Percentiles rank a stretch among this genome's conserved stretches.
Evolutionary conservation across 1,140 invertebrate species (phyloP).

Genomic region (Elysia chlorotica): DNA sequence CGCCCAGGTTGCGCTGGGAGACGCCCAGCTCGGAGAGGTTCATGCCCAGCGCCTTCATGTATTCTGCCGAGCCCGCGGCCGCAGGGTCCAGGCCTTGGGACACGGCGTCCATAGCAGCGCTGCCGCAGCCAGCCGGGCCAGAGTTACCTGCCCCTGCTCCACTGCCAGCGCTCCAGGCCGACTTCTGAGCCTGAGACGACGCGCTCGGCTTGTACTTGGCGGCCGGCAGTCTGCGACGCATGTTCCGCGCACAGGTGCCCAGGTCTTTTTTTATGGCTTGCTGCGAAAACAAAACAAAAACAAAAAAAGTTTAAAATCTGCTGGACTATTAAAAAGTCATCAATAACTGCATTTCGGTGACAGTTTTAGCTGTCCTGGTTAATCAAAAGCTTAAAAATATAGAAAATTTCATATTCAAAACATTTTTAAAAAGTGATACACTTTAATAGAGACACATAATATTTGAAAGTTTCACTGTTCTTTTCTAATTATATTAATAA

Average conservation of each 20-base stretch:
- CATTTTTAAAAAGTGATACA: too few relatives aligned
- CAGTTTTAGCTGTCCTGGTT: too few relatives aligned
- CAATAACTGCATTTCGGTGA: too few relatives aligned
- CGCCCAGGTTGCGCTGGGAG: conserved; percentile 22
- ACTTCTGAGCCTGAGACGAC: conserved; percentile 10
- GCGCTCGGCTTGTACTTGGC: conserved; percentile 10
- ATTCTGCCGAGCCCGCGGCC: background rate
- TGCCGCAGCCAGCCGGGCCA: background rate
- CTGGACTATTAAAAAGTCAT: too few relatives aligned
- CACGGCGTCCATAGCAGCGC: too few relatives aligned
- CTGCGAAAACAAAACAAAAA: conserved; percentile 9
- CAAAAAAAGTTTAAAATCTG: background rate
- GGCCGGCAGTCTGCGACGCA: conserved; percentile 24
- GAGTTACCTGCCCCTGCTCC: conserved; percentile 1
- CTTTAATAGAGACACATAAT: too few relatives aligned
- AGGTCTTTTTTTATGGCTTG: conserved; percentile 31
- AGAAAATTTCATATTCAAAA: too few relatives aligned
- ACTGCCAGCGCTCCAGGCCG: conserved; percentile 8
- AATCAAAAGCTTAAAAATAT: too few relatives aligned
- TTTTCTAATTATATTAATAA: too few relatives aligned
- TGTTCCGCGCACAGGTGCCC: conserved; percentile 30
- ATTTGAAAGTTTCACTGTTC: too few relatives aligned
- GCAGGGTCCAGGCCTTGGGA: background rate
- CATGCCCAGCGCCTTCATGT: conserved; percentile 18
- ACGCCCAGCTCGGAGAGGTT: conserved; percentile 2